Percentiles rank a stretch among this genome's conserved stretches.
Evolutionary conservation across 1,140 invertebrate species (phyloP).

Genomic region (fruit fly (Drosophila melanogaster)): DNA sequence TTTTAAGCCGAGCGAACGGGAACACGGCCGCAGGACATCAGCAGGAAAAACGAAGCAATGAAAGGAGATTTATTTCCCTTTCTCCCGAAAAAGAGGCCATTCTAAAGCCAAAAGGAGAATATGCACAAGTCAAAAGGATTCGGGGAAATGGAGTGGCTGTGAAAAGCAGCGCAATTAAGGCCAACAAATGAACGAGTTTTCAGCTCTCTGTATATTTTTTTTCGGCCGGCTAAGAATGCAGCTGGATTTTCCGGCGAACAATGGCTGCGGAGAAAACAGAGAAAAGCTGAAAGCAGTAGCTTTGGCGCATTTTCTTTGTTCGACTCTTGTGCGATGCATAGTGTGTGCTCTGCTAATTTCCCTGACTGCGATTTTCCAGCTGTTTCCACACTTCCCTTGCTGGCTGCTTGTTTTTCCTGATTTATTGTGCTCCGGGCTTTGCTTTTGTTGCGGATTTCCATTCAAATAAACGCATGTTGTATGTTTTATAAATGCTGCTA

Average conservation of each 20-base stretch:
- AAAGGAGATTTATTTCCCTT: constrained; percentile 11
- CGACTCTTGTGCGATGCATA: constrained; percentile 17
- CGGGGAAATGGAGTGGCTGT: constrained; percentile 13
- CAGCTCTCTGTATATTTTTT: not conserved
- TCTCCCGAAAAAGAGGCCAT: constrained; percentile 19
- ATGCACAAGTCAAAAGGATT: constrained; percentile 7
- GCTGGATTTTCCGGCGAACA: constrained; percentile 9
- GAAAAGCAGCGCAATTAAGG: constrained; percentile 42
- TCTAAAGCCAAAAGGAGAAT: constrained; percentile 3
- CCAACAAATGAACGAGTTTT: constrained; percentile 50
- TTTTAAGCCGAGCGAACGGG: constrained; percentile 30
- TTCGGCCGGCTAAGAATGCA: not conserved
- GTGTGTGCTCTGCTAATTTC: constrained; percentile 37
- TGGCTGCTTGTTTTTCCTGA: constrained; percentile 28
- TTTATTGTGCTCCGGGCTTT: constrained; percentile 25
- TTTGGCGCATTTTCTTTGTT: constrained; percentile 2
- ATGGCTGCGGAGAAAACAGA: constrained; percentile 6
- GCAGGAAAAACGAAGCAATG: constrained; percentile 3
- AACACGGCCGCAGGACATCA: constrained; percentile 36
- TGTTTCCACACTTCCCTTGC: constrained; percentile 21
- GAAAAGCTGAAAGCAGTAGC: constrained; percentile 32
- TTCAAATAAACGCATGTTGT: constrained; percentile 8
- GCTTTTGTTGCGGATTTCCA: constrained; percentile 43
- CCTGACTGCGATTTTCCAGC: constrained; percentile 36
- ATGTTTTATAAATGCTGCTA: not conserved